Conservation (phyloP, 1,140 invertebrate species). For the Lamellibrachia luymesi region DNA sequence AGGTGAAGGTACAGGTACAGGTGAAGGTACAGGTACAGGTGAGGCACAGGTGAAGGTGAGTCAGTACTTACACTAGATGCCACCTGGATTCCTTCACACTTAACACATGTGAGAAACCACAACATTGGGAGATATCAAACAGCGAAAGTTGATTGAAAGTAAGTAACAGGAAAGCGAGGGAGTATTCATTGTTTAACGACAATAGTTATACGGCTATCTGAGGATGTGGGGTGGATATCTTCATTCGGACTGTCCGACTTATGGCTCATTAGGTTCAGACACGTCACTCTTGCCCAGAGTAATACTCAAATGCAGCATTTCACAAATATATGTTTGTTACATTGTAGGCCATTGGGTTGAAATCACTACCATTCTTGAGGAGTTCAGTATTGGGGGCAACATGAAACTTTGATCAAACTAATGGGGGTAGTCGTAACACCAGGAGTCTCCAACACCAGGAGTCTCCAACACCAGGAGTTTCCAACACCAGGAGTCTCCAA, state of each 20-base stretch:
- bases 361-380: too few species aligned
- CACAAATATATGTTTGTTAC: background rate
- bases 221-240: background rate
- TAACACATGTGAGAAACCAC: background rate
- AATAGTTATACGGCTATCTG: background rate
- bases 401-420: too few species aligned
- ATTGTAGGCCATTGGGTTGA: background rate
- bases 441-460: too few species aligned
- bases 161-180: background rate
- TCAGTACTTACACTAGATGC: background rate
- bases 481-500: too few species aligned
- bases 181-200: background rate
- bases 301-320: background rate
- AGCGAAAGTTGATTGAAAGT: background rate
- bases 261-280: background rate
- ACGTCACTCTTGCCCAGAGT: background rate
- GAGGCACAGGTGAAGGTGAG: background rate
- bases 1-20: background rate
- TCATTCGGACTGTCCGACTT: background rate
- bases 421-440: too few species aligned
- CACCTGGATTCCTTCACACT: background rate
- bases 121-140: background rate
- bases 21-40: background rate
- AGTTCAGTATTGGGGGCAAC: too few species aligned
- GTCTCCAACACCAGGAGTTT: too few species aligned